Base-by-base conservation (phyloP, 1,140 invertebrate genomes). In the Tetranychus urticae region DNA sequence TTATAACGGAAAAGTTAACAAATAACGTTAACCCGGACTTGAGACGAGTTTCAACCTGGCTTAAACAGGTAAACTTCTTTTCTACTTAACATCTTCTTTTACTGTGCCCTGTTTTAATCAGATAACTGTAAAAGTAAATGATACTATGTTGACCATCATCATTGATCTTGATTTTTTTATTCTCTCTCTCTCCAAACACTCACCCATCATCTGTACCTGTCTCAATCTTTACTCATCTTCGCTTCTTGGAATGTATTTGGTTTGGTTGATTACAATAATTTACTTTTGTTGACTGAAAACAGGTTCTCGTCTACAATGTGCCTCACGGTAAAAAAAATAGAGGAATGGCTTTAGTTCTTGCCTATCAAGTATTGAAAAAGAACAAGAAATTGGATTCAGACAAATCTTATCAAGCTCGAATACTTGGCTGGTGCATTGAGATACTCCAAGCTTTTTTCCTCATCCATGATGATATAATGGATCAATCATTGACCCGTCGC, bases 361-460 rank as follows among this genome's bases (percentile, higher is more conserved):
- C 88, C 0, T 93, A 86, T 69, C 83, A 81, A 70, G 78, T 81
- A 70, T 70, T 96, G 8, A 69, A 69, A n/a, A 47, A 65, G 12
- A 59, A 67, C 42, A 77, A 77, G 65, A 64, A 79, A 56, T 69
- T 83, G 2, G 84, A 82, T 1, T 23, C 3, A 23, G 42, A 59
- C 12, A 33, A 59, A 34, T 48, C 31, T 12, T 79, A 81, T 67
- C 69, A 83, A 36, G 84, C 86, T 0, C 81, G 85, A 64, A 81
- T 93, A 63, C 75, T 96, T 67, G 90, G 88, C 61, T 97, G 90
- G 91, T 92, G 88, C 72, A 77, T 87, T 56, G 90, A 96, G 81
- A 79, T 92, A 80, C 67, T 83, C 2, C 90, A 97, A 77, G 82
- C 85, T 31, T 88, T 82, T 69, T 85, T 91, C 64, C 71, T 97